Base-by-base conservation (phyloP, 2,888 invertebrate species). In the Rosalia funebris region DNA sequence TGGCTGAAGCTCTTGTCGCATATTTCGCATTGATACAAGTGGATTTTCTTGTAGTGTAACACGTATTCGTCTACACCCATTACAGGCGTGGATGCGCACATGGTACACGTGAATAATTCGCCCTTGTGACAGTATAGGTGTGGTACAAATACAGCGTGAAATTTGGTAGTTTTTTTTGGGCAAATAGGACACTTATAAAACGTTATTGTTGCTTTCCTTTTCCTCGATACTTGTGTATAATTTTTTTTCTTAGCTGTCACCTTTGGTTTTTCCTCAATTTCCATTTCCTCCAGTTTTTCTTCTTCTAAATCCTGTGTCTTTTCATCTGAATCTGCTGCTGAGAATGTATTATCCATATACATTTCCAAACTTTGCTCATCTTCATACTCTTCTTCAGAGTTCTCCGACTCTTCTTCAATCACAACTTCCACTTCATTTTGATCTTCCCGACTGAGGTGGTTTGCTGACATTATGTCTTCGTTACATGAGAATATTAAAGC, bases 1-100 rank as follows among this genome's bases (percentile, higher is more conserved):
- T 56, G 62, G 11, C 56, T 45, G 31, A 70, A 71, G 16, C 64
- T 65, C 44, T 63, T 68, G 1, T 60, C 36, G 39, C 74, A 74
- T 32, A 66, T 60, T 7, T 65, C 63, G 44, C 73, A 73, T 15
- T 63, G 65, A 16, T 59, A 65, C 39, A 62, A 39, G 31, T 70
- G 68, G 1, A 45, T 17, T 14, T 37, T 47, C 42, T 55, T 53
- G 32, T 61, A 69, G 50, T 70, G 70, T 11, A 61, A 50, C 14
- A 65, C n/a, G 42, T 60, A 69, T 10, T 44, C 12, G 10, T 62
- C 60, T 1, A 39, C 15, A 34, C 45, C 53, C 12, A 60, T 19
- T 17, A 60, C 37, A 1, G 14, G 20, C 10, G 37, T 41, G 37
- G 36, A 25, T n/a, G 34, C 34, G 46, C 70, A 70, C 7, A 58